Percentiles rank a stretch among this genome's conserved stretches.
Evolutionary conservation across 2,888 invertebrate genomes (phyloP).

Genomic region (Aspidapion aeneum): DNA sequence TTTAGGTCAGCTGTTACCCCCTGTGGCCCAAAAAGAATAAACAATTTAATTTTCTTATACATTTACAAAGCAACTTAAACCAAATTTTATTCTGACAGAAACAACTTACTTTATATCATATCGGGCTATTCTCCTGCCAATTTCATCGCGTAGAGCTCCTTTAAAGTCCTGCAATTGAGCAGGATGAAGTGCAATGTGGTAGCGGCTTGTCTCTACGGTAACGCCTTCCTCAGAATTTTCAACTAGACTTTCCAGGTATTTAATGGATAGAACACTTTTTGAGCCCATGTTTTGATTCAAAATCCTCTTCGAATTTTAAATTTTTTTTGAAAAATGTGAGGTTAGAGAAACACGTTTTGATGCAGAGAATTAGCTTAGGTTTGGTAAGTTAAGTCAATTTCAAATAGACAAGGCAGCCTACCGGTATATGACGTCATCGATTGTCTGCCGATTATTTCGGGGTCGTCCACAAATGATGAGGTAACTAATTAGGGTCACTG

Average conservation of each 20-base stretch:
- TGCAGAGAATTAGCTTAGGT: too few relatives aligned
- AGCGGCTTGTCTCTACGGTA: conserved; percentile 50
- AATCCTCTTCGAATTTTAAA: neutral
- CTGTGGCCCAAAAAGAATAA: too few relatives aligned
- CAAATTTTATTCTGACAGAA: too few relatives aligned
- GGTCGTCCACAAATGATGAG: too few relatives aligned
- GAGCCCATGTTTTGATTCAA: conserved; percentile 19
- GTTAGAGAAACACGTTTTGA: neutral
- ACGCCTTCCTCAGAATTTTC: conserved; percentile 58
- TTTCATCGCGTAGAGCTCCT: conserved; percentile 56
- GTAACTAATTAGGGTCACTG: too few relatives aligned
- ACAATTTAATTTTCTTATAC: too few relatives aligned
- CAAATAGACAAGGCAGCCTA: too few relatives aligned
- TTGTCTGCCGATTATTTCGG: too few relatives aligned
- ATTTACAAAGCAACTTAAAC: too few relatives aligned
- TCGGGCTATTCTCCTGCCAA: conserved; percentile 57
- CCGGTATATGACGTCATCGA: too few relatives aligned
- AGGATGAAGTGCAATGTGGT: conserved; percentile 60
- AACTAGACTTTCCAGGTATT: conserved; percentile 54
- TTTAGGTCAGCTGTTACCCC: too few relatives aligned
- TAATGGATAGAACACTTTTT: conserved; percentile 28
- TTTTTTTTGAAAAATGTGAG: neutral
- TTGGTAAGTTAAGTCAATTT: too few relatives aligned
- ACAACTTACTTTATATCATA: conserved; percentile 59
- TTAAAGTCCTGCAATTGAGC: conserved; percentile 59